These are phyloP conservation scores for Malacosoma neustria DNA, from an alignment of 2,888 invertebrate genomes.

Conservation along the genomic window DNA sequence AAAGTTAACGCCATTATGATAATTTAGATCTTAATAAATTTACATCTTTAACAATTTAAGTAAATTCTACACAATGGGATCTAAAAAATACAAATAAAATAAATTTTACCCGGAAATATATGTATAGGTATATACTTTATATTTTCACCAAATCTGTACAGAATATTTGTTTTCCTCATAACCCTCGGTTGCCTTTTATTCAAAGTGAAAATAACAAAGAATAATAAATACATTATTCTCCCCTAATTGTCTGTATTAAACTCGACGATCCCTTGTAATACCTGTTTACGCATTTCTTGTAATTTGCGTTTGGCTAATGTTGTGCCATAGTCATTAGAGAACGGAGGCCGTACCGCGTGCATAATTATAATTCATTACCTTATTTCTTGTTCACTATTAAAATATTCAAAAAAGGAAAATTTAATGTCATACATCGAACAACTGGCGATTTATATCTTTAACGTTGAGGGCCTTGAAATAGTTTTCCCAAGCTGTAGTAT, in stretches of 20 bases:
- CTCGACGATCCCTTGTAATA: constrained; percentile 50
- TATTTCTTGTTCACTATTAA: constrained; percentile 39
- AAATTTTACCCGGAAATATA: too few species aligned
- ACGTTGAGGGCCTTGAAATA: too few species aligned
- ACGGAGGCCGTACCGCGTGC: constrained; percentile 36
- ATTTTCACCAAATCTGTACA: background rate
- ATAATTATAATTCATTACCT: constrained; percentile 64
- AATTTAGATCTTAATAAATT: too few species aligned
- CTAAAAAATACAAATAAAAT: too few species aligned
- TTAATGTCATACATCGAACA: too few species aligned
- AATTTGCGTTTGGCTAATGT: constrained; percentile 67
- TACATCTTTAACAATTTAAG: too few species aligned
- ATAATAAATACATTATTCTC: constrained; percentile 30
- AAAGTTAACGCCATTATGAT: too few species aligned
- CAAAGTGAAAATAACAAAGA: constrained; percentile 21
- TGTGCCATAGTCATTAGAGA: constrained; percentile 56
- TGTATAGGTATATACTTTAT: too few species aligned
- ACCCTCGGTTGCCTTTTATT: constrained; percentile 1
- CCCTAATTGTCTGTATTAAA: constrained; percentile 37
- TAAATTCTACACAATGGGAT: too few species aligned
- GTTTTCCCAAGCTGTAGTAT: too few species aligned
- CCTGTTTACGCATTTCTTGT: constrained; percentile 62
- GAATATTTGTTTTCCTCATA: background rate
- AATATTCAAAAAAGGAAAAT: too few species aligned
- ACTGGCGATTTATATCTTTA: too few species aligned